Evolutionary conservation across 2,888 invertebrate genomes (phyloP).

Genomic region (Drosophila paucipuncta): DNA sequence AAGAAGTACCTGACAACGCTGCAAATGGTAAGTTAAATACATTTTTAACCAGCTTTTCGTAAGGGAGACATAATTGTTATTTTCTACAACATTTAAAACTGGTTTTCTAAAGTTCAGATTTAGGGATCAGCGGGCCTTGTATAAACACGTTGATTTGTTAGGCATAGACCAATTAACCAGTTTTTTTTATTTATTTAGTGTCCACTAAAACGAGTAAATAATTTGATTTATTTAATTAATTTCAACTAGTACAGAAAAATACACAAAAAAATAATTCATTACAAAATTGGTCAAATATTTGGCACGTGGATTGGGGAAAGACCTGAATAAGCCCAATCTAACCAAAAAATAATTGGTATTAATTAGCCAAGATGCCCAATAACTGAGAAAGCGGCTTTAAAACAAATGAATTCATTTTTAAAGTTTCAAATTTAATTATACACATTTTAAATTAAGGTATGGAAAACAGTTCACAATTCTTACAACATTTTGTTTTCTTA

Average conservation of each 20-base stretch:
- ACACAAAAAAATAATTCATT: background rate
- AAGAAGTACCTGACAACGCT: constrained; percentile 96
- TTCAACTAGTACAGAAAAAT: background rate
- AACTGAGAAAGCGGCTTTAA: background rate
- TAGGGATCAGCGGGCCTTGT: background rate
- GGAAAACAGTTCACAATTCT: background rate
- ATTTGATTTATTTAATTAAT: background rate
- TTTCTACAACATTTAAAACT: background rate
- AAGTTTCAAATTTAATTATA: background rate
- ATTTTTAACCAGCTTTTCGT: background rate
- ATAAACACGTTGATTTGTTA: background rate
- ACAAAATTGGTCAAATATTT: background rate
- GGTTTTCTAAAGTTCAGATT: background rate
- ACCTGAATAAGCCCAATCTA: background rate
- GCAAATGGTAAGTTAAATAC: constrained; percentile 90
- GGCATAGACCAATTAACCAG: background rate
- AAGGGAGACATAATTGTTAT: no score
- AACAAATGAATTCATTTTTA: background rate
- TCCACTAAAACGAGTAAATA: background rate
- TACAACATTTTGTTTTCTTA: fast-evolving
- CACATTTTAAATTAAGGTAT: background rate
- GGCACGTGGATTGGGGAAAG: background rate
- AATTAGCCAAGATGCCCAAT: background rate
- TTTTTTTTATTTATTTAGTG: background rate
- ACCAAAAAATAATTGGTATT: background rate